Base-by-base conservation (phyloP, 2,113 vertebrate genomes). In the Entomyzon cyanotis region DNA sequence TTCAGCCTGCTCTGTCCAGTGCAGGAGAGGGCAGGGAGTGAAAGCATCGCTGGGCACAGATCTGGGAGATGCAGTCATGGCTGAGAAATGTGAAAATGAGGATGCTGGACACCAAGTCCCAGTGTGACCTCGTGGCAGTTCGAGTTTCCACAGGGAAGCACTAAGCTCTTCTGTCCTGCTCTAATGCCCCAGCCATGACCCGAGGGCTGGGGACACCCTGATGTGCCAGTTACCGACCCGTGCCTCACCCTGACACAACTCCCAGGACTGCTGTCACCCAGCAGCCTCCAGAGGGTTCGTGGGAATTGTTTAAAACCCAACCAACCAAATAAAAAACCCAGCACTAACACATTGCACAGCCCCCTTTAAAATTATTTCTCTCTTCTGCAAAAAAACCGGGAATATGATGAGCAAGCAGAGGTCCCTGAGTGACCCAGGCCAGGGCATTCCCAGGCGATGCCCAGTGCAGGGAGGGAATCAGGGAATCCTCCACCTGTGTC, bases 11-110 rank as follows among this genome's bases (percentile, higher is more conserved):
- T 47, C 59, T 93, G 68, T 60, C 49, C 65, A 81, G 14, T 0
- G 56, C 74, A 63, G 52, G 53, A 75, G 23, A 63, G 24, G 19
- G 49, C 41, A 86, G 25, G 42, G 33, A 11, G 56, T n/a, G 76
- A 17, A 81, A 84, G 71, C 55, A 44, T 10, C 86, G 12, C 71
- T 0, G 2, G 44, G 37, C 18, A 55, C 59, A 44, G 78, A 70
- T 53, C 33, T 39, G 47, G 46, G 47, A n/a, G 47, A 53, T 0
- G 5, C 5, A 44, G 47, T 16, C 6, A 8, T 0, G 0, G 60
- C 35, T 10, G 7, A 39, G 62, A 74, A 84, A 71, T 1, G 1
- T 33, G 58, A 39, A 37, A 85, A 37, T 5, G 18, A 11, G 8
- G 46, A 41, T 56, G 39, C 42, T 76, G 78, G 58, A 89, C 41